Conservation (phyloP, 2,888 invertebrate genomes). For the Aphodius granarius region DNA sequence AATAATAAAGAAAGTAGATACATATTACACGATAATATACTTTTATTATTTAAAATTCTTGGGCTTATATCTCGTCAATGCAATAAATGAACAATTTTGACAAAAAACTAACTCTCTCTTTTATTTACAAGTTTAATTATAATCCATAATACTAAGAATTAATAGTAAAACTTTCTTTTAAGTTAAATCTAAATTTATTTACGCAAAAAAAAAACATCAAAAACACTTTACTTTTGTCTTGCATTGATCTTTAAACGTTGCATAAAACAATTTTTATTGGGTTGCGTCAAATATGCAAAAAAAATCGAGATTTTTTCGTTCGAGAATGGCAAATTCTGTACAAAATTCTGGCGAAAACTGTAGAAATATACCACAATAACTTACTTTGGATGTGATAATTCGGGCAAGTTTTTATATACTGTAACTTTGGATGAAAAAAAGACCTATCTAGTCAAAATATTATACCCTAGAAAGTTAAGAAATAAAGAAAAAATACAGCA, state of each 20-base stretch:
- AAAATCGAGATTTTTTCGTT: neutral
- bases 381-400: too few relatives aligned
- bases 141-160: neutral
- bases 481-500: neutral
- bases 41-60: neutral
- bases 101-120: neutral
- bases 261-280: too few relatives aligned
- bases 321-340: too few relatives aligned
- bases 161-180: neutral
- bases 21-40: too few relatives aligned
- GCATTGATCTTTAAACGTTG: too few relatives aligned
- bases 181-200: neutral
- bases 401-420: neutral
- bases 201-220: too few relatives aligned
- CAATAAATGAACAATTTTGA: neutral
- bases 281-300: neutral
- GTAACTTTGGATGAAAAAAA: too few relatives aligned
- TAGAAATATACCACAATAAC: neutral
- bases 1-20: too few relatives aligned
- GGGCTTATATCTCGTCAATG: neutral
- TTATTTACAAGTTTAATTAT: neutral
- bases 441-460: too few relatives aligned
- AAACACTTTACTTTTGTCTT: too few relatives aligned
- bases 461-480: neutral
- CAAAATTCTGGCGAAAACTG: too few relatives aligned